A percentile compares a stretch with the other conserved stretches of the same genome.
Conservation (phyloP, 2,797 vertebrate species). For the Garrulus glandarius region DNA sequence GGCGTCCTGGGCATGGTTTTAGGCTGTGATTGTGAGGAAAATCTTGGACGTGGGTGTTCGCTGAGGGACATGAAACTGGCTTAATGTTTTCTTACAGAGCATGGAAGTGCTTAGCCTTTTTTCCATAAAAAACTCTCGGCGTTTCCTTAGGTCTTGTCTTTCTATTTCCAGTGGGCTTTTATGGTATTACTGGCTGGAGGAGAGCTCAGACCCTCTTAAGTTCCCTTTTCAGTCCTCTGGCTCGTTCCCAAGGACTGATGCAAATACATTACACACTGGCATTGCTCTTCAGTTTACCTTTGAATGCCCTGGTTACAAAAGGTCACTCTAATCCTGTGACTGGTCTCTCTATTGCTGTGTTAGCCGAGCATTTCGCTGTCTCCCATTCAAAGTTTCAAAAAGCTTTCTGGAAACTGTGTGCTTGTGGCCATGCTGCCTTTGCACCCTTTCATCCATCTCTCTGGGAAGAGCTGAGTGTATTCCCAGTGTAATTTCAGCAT, state of each 20-base stretch:
- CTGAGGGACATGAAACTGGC: background rate
- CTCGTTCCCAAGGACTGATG: background rate
- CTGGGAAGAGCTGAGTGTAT: background rate
- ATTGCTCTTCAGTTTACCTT: slow-evolving; percentile 9
- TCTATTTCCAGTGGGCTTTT: slow-evolving; percentile 37
- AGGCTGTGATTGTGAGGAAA: background rate
- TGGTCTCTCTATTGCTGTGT: background rate
- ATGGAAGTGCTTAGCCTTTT: background rate
- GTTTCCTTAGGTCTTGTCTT: background rate
- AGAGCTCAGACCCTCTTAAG: slow-evolving; percentile 33
- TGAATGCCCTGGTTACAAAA: background rate
- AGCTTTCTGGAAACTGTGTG: slow-evolving; percentile 21
- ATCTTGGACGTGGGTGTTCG: background rate
- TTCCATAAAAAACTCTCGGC: background rate
- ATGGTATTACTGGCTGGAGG: background rate
- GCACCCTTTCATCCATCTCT: background rate
- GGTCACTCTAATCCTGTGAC: slow-evolving; percentile 17
- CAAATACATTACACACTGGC: background rate
- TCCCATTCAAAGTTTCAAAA: slow-evolving; percentile 23
- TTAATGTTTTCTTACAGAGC: background rate
- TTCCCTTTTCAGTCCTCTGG: slow-evolving; percentile 10
- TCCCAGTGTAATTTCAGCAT: background rate
- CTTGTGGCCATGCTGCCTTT: background rate
- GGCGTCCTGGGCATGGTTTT: background rate
- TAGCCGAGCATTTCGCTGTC: background rate